Evolutionary conservation across 2,797 vertebrate species (phyloP), one percentile per base, ranked within the genome.

Genomic region (Kryptolebias ocellatus): DNA sequence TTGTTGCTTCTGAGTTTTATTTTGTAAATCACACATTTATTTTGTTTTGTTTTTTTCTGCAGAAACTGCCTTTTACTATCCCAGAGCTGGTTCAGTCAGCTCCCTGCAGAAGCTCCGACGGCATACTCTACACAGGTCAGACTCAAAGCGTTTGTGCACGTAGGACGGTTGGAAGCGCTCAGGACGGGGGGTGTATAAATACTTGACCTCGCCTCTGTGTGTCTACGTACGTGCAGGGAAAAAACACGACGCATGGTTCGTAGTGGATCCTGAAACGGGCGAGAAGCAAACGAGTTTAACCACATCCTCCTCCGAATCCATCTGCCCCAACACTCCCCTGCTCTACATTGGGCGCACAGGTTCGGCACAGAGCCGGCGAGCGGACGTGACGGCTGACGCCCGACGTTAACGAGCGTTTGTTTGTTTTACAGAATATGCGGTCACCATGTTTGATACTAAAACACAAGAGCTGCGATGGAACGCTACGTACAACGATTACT

Each of bases 361-460:
- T 99, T 68, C 8, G 60, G 50, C 1, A 0, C 53, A 47, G 31
- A 64, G 6, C 9, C 27, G 15, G 15, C 28, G 42, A 42, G n/a
- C 27, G 16, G 27, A 15, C 10, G 2, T 3, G 3, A 24, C 7
- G 24, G 7, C 45, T 61, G 28, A 24, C 53, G 31, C 16, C 52
- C 9, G 14, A 10, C 42, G 27, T 56, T 18, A 11, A 16, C 44
- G 16, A 37, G 31, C 27, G 15, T 31, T 20, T 64, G 27, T 57
- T 62, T 61, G 14, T 70, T 67, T 78, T 79, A 29, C 89, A 99
- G 98, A 98, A 74, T 99, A 99, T 2, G 90, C 95, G 63, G 95
- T 99, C 76, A 98, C 96, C 75, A 98, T 99, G 95, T 97, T 96
- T 0, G 96, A 99, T 89, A 98, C 96, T 1, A 96, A 95, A 85